Evolutionary conservation across 2,797 vertebrate genomes (phyloP).

Genomic region (Heliangelus exortis): DNA sequence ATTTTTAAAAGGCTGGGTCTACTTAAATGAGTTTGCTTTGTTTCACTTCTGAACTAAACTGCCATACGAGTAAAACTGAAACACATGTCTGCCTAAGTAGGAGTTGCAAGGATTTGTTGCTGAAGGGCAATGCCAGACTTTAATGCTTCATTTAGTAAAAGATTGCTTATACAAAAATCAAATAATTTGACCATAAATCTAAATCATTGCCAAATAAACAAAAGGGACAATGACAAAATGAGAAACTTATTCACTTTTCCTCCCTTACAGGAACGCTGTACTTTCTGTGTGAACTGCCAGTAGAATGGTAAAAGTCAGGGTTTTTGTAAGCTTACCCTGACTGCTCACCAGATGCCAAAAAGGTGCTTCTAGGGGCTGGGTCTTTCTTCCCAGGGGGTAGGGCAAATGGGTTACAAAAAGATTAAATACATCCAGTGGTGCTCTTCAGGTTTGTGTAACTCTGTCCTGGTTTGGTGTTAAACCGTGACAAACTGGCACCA

Average conservation of each 20-base stretch:
- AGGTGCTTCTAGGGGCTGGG: neutral
- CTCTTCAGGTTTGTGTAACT: neutral
- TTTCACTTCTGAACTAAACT: neutral
- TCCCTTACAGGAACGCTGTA: neutral
- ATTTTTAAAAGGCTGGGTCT: neutral
- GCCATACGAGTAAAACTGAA: neutral
- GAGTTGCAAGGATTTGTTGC: neutral
- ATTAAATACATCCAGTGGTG: neutral
- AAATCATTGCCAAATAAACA: neutral
- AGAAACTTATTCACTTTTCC: neutral
- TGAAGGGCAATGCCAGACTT: neutral
- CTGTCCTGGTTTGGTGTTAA: too few species aligned
- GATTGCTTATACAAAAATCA: neutral
- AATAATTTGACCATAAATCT: neutral
- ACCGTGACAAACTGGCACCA: neutral
- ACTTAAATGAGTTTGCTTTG: neutral
- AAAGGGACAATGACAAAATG: neutral
- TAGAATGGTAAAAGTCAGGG: neutral
- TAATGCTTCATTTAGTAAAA: neutral
- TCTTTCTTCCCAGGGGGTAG: neutral
- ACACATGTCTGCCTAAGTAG: neutral
- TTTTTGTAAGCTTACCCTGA: neutral
- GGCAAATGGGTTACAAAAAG: neutral
- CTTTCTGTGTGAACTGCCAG: neutral
- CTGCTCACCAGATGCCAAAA: neutral